Percentiles rank a stretch among this genome's conserved stretches.
These are phyloP conservation scores for Alentia gelatinosa DNA, from an alignment of 2,888 invertebrate genomes.

Conservation along the genomic window DNA sequence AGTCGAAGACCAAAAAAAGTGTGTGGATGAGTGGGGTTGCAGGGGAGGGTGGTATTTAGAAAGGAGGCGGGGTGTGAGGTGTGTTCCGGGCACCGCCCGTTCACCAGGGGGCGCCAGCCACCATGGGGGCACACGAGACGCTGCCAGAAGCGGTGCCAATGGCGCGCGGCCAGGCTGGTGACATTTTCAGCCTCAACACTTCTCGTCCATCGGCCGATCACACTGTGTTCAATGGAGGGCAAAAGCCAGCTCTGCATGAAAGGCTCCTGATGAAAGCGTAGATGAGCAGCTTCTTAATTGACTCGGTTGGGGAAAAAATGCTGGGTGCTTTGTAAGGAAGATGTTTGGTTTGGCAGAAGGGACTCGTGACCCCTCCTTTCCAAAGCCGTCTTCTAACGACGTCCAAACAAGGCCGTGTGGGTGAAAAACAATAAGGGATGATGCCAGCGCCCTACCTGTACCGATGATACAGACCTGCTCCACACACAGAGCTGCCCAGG, in stretches of 20 bases:
- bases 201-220: neutral
- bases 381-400: neutral
- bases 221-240: slow-evolving; percentile 32
- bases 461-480: neutral
- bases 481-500: neutral
- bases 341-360: slow-evolving; percentile 23
- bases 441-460: neutral
- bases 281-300: slow-evolving; percentile 16
- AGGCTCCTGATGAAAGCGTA: slow-evolving; percentile 8
- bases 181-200: slow-evolving; percentile 45
- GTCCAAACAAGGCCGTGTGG: neutral
- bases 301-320: neutral
- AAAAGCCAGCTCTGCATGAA: neutral
- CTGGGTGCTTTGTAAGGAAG: neutral
- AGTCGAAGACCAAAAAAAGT: too few species aligned
- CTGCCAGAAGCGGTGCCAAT: slow-evolving; percentile 26
- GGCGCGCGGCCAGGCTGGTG: slow-evolving; percentile 16
- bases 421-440: neutral
- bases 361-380: neutral
- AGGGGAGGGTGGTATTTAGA: neutral
- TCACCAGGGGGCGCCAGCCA: neutral
- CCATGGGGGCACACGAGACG: neutral
- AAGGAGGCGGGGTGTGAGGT: neutral
- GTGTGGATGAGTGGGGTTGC: too few species aligned
- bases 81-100: neutral